Evolutionary conservation across 1,140 invertebrate species (phyloP).

Genomic region (Penaeus vannamei): DNA sequence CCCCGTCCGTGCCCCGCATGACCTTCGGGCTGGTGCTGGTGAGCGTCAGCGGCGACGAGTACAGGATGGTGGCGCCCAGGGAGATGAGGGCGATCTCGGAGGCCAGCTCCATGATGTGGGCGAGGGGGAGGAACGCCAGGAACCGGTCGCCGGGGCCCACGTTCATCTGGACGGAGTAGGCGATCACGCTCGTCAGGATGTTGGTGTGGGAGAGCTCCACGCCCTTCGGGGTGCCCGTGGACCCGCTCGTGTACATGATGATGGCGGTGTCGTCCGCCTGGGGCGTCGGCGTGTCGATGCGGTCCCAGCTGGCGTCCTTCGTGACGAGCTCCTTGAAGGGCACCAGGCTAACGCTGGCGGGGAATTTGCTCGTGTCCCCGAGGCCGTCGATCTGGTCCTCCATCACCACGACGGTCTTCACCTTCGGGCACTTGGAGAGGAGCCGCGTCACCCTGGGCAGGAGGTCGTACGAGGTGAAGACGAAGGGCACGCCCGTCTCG

Average conservation of each 20-base stretch:
- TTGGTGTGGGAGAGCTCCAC: conserved; percentile 83
- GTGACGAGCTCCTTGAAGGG: conserved; percentile 77
- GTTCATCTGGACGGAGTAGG: conserved; percentile 81
- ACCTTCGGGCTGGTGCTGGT: conserved; percentile 75
- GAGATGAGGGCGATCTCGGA: conserved; percentile 72
- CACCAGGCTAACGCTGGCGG: conserved; percentile 79
- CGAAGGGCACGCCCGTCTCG: conserved; percentile 74
- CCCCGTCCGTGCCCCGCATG: conserved; percentile 76
- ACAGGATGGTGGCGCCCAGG: conserved; percentile 75
- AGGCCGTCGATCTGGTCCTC: conserved; percentile 67
- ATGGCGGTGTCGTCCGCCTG: conserved; percentile 72
- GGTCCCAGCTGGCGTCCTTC: conserved; percentile 68
- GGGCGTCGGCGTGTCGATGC: conserved; percentile 74
- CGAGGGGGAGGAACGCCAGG: conserved; percentile 77
- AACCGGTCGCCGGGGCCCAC: conserved; percentile 74
- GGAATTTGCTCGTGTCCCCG: conserved; percentile 68
- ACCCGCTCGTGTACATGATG: conserved; percentile 75
- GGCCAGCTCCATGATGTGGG: conserved; percentile 78
- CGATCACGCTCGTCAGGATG: conserved; percentile 88
- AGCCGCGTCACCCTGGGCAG: conserved; percentile 58
- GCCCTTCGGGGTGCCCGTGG: conserved; percentile 74
- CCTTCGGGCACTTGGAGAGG: conserved; percentile 50
- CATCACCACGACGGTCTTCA: conserved; percentile 64
- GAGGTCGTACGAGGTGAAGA: conserved; percentile 68
- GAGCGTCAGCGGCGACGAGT: conserved; percentile 76